Evolutionary conservation across 2,888 invertebrate species (phyloP), one percentile per base, ranked within the genome.

Genomic region (Cheilosia urbana): DNA sequence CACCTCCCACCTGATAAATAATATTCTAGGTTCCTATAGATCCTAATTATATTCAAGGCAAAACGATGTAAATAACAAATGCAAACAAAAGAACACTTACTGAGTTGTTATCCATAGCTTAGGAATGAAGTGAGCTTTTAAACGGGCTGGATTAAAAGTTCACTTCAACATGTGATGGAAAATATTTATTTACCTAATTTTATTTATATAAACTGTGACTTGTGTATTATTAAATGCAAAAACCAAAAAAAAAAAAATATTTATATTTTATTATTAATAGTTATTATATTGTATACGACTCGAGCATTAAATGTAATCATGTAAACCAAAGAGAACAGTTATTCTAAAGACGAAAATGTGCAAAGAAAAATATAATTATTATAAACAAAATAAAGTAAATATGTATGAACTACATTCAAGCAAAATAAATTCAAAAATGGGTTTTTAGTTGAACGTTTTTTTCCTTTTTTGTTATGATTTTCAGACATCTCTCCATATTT

Each of bases 121-220:
- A 49, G 42, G 66, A 34, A 24, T 71, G 78, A 87, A 82, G 88
- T 91, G 91, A 89, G 89, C 90, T 91, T 91, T 91, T 91, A 91
- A 89, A 89, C 88, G 90, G 91, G 91, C 91, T 91, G 91, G 91
- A 91, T 90, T 90, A 90, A 90, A 90, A 91, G 89, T 91, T 91
- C 91, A 91, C 89, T 89, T 83, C 75, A 73, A 47, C 34, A 45
- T 30, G 53, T 30, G 37, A 65, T 65, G 80, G 79, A 53, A 60
- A 65, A 69, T 47, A 45, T 49, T 40, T 47, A 1, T 49, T 51
- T 49, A 42, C 21, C 13, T 24, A 62, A 57, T 51, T 57, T 65
- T 65, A 47, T 57, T 55, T 63, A 55, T 55, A 55, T 55, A n/a
- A 57, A 65, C 42, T 55, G 42, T 30, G 7, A 53, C 24, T 63